Evolutionary conservation across 2,888 invertebrate genomes (phyloP).

Genomic region (Ctenicera cuprea): DNA sequence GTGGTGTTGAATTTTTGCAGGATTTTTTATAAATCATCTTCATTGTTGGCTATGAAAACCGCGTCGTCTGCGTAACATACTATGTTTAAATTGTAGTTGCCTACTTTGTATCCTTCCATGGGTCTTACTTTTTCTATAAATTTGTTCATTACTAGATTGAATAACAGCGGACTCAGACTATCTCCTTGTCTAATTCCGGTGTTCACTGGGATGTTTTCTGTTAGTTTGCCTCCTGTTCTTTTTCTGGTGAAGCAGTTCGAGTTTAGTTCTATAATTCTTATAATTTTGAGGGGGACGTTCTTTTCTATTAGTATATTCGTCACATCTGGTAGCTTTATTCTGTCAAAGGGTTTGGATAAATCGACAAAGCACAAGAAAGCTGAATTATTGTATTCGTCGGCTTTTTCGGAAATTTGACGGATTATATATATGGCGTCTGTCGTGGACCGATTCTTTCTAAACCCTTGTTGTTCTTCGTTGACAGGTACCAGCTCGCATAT

Average conservation of each 20-base stretch:
- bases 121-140: too few species aligned
- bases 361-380: background rate
- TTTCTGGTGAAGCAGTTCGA: background rate
- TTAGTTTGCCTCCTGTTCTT: background rate
- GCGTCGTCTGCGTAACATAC: too few species aligned
- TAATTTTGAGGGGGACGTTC: conserved; percentile 12
- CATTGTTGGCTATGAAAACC: too few species aligned
- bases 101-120: background rate
- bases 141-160: too few species aligned
- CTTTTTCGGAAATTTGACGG: conserved; percentile 5
- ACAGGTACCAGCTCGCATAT: background rate
- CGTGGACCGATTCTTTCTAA: too few species aligned
- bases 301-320: background rate
- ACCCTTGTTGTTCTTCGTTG: background rate
- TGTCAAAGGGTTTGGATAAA: conserved; percentile 1
- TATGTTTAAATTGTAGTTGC: background rate
- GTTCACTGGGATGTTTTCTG: background rate
- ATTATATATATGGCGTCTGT: conserved; percentile 11
- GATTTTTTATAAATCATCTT: too few species aligned
- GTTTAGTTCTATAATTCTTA: conserved; percentile 6
- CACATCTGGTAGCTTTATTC: background rate
- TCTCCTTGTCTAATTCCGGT: too few species aligned
- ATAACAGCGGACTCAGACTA: too few species aligned
- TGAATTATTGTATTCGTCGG: background rate
- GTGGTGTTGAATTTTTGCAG: background rate